These are phyloP conservation scores for Triplophysa yarkandensis DNA, from an alignment of 2,797 vertebrate genomes.

Conservation along the genomic window DNA sequence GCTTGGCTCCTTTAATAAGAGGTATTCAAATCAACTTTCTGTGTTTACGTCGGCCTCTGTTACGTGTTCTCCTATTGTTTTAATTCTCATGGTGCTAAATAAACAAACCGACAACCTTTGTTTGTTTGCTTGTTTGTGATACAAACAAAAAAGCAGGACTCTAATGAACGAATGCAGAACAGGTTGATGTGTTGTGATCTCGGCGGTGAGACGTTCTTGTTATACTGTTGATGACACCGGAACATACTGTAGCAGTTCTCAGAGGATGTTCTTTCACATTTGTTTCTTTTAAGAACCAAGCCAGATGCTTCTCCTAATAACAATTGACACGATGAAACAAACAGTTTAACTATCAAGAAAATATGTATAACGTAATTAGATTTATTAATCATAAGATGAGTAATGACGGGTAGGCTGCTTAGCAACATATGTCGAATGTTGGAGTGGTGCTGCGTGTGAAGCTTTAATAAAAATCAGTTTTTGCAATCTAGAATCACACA, in stretches of 20 bases:
- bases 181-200: background rate
- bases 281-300: too few species aligned
- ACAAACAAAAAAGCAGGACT: background rate
- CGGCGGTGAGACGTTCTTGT: background rate
- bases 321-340: too few species aligned
- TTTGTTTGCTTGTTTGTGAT: slow-evolving; percentile 4
- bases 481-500: background rate
- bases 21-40: background rate
- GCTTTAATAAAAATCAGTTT: background rate
- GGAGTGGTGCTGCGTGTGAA: too few species aligned
- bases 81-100: slow-evolving; percentile 3
- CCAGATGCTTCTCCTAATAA: background rate
- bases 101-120: slow-evolving; percentile 13
- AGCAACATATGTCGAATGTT: background rate
- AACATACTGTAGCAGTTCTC: background rate
- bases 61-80: background rate
- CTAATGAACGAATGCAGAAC: background rate
- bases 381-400: background rate
- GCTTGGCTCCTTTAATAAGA: background rate
- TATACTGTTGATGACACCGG: background rate
- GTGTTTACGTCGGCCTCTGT: background rate
- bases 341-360: too few species aligned
- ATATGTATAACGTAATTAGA: background rate
- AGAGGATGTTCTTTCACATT: too few species aligned
- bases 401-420: background rate